Conservation (phyloP, 2,797 vertebrate species). For the Gouania willdenowi region DNA sequence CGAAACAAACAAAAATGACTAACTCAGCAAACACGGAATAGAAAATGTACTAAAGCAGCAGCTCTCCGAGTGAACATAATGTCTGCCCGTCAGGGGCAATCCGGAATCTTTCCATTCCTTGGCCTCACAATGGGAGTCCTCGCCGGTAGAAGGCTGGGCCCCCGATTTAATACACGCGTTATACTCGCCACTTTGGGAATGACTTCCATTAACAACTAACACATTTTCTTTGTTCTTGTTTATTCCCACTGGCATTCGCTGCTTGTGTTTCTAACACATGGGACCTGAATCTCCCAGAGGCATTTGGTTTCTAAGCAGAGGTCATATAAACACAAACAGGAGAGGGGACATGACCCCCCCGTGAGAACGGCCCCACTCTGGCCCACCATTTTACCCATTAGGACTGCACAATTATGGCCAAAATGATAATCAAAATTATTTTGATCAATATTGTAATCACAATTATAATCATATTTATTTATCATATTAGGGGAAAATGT, state of each 20-base stretch:
- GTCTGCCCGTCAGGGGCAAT: conserved; percentile 28
- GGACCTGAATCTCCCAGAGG: conserved; percentile 54
- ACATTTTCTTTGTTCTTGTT: conserved; percentile 37
- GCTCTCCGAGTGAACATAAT: conserved; percentile 21
- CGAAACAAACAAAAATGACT: conserved; percentile 38
- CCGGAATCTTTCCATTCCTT: conserved; percentile 29
- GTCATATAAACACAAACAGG: conserved; percentile 34
- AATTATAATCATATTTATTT: too few species aligned
- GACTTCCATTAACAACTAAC: conserved; percentile 67
- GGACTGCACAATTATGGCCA: too few species aligned
- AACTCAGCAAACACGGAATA: conserved; percentile 17
- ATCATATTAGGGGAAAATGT: too few species aligned
- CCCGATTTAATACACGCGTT: conserved; percentile 52
- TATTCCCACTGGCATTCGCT: conserved; percentile 40
- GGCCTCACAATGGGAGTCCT: conserved; percentile 44
- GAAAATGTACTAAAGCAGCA: conserved; percentile 23
- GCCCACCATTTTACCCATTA: too few species aligned
- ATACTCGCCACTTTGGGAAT: conserved; percentile 59
- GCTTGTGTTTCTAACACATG: conserved; percentile 60
- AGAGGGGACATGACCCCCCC: too few species aligned
- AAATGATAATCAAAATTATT: too few species aligned
- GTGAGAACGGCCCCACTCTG: too few species aligned
- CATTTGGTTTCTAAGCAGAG: conserved; percentile 29
- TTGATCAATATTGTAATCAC: too few species aligned
- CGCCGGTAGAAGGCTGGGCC: conserved; percentile 25